Conservation (phyloP, 2,888 invertebrate species). For the Mantis religiosa region DNA sequence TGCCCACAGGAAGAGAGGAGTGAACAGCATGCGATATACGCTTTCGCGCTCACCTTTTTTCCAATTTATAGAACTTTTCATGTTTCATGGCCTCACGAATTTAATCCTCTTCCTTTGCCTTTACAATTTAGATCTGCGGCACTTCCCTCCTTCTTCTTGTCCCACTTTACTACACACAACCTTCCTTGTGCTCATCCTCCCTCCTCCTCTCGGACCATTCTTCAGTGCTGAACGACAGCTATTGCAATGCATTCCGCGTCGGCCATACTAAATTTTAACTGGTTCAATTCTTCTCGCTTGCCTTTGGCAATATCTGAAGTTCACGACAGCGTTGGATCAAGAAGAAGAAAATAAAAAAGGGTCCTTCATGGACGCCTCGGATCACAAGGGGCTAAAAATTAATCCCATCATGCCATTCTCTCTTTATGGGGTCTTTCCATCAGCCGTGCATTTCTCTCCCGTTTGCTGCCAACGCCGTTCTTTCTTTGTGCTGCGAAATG, state of each 20-base stretch:
- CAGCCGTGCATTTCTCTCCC: not conserved
- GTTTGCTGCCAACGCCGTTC: not conserved
- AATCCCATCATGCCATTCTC: slow-evolving; percentile 19
- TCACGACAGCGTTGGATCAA: not conserved
- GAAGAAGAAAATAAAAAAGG: not conserved
- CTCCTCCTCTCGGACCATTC: not conserved
- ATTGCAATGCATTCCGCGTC: slow-evolving; percentile 27
- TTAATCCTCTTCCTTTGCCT: not conserved
- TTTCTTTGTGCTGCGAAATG: not conserved
- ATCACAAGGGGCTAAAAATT: slow-evolving; percentile 21
- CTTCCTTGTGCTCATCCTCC: not conserved
- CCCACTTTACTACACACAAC: not conserved
- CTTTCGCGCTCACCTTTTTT: not conserved
- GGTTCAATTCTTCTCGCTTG: slow-evolving; percentile 22
- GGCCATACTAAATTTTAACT: slow-evolving; percentile 26
- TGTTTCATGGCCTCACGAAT: not conserved
- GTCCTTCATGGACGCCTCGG: not conserved
- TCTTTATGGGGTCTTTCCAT: slow-evolving; percentile 16
- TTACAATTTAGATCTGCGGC: not conserved
- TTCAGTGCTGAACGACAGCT: slow-evolving; percentile 20
- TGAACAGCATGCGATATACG: not conserved
- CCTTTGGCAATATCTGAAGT: slow-evolving; percentile 10
- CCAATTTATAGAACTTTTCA: slow-evolving; percentile 10
- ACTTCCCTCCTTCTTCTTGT: not conserved
- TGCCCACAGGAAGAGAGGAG: not conserved